Base-by-base conservation (phyloP, 2,888 invertebrate genomes). In the Hydraecia micacea region DNA sequence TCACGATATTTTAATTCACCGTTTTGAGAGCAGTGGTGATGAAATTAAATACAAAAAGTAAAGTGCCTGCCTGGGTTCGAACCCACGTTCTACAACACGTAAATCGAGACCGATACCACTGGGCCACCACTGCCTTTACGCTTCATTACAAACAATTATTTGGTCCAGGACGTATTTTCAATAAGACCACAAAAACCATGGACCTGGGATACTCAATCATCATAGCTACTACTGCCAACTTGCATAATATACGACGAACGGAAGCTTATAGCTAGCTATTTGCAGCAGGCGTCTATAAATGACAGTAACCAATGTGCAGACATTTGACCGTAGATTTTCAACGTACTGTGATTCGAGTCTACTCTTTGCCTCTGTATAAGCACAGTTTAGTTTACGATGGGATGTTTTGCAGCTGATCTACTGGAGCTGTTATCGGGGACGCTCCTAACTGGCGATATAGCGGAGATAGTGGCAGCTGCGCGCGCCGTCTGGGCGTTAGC, bases 401-500 rank as follows among this genome's bases (percentile, higher is more conserved):
- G 18, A 60, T 86, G 15, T 71, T 79, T 78, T 80, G 21, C 91
- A 96, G 96, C 94, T 72, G 96, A 96, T 5, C 90, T 96, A 6
- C 83, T 96, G 83, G 96, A 96, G 85, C 71, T 95, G 58, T 77
- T 96, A 13, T 92, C 93, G 0, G 95, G 94, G 3, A 92, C 95
- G 1, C 87, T 97, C 28, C 83, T 96, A 82, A 90, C 94, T 3
- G 96, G 96, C 1, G 95, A 95, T 77, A 93, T 91, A 0, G 84
- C 90, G 0, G 96, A 95, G 75, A 77, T 95, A 0, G 93, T 96
- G n/a, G 92, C 93, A 0, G 96, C 96, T 90, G 97, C 89, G 90
- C 93, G 97, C 28, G 97, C 97, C 6, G 96, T 98, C 0, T 98
- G 98, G 98, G 97, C 98, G 0, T 89, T 98, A 68, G 97, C 97